Evolutionary conservation across 2,797 vertebrate species (phyloP), one percentile per base, ranked within the genome.

Genomic region (Craterocephalus amniculus): DNA sequence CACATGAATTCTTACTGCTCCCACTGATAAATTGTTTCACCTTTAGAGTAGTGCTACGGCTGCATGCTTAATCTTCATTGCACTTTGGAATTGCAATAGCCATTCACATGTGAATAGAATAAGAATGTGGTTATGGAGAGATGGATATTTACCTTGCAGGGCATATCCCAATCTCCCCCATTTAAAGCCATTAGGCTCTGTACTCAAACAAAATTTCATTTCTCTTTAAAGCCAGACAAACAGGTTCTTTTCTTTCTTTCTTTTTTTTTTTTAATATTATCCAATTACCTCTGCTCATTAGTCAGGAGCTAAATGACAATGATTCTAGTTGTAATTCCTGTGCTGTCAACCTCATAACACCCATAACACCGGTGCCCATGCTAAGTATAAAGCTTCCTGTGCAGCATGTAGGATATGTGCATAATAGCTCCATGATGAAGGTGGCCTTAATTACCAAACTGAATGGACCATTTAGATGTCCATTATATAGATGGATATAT

Each of bases 231-330:
- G 68, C 72, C 58, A 77, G 43, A 59, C 62, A 64, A 73, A 80
- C 69, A 62, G 63, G 56, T 32, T 62, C 73, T 72, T 74, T 76
- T 67, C 70, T 67, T 13, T 36, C 13, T 36, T 14, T 40, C 5
- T 69, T 76, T 65, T 72, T 65, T 40, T 40, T 40, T 18, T 4
- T 40, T 11, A 16, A 73, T 59, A 62, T 72, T 48, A 86, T 81
- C 72, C 74, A 84, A 81, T 90, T 87, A 83, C 74, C 67, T 84
- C 81, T 89, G 72, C 85, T 89, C 81, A 78, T 83, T 35, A 78
- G 71, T 67, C 60, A 61, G 22, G 43, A 83, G 58, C 75, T 78
- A 76, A 91, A 91, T 87, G 79, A 83, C 78, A 85, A 58, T 49
- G 67, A 78, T 79, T 88, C 60, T 75, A 68, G 31, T 12, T 22